These are phyloP conservation scores for Leptinotarsa lineolata DNA, from an alignment of 1,140 invertebrate genomes.

Conservation along the genomic window DNA sequence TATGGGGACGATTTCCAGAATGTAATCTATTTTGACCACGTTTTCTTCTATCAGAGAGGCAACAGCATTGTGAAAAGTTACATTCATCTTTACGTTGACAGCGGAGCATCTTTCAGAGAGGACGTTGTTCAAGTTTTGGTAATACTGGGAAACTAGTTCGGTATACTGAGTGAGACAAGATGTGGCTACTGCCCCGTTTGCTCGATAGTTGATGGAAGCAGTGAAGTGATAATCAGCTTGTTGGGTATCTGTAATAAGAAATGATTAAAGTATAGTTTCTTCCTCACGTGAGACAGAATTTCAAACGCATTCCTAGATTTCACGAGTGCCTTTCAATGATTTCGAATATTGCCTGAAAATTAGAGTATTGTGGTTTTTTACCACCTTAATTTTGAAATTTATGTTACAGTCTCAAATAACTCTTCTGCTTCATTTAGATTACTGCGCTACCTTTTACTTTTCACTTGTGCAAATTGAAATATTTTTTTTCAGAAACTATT, in stretches of 20 bases:
- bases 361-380: too few relatives aligned
- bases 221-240: slow-evolving; percentile 92
- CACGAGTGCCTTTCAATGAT: too few relatives aligned
- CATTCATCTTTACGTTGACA: slow-evolving; percentile 93
- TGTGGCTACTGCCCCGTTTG: slow-evolving; percentile 83
- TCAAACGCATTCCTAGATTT: too few relatives aligned
- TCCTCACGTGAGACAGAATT: too few relatives aligned
- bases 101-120: slow-evolving; percentile 90
- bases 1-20: slow-evolving; percentile 84
- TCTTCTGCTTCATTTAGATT: too few relatives aligned
- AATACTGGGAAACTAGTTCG: slow-evolving; percentile 80
- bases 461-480: too few relatives aligned
- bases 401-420: too few relatives aligned
- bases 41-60: slow-evolving; percentile 81
- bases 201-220: slow-evolving; percentile 83
- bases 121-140: slow-evolving; percentile 76
- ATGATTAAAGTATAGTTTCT: too few relatives aligned
- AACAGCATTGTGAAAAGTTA: slow-evolving; percentile 82
- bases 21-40: slow-evolving; percentile 84
- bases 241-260: slow-evolving; percentile 72
- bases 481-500: too few relatives aligned
- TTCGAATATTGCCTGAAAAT: too few relatives aligned
- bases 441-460: too few relatives aligned
- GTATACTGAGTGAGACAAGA: slow-evolving; percentile 86
- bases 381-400: too few relatives aligned